Evolutionary conservation across 2,113 vertebrate species (phyloP).

Genomic region (Embiotoca jacksoni): DNA sequence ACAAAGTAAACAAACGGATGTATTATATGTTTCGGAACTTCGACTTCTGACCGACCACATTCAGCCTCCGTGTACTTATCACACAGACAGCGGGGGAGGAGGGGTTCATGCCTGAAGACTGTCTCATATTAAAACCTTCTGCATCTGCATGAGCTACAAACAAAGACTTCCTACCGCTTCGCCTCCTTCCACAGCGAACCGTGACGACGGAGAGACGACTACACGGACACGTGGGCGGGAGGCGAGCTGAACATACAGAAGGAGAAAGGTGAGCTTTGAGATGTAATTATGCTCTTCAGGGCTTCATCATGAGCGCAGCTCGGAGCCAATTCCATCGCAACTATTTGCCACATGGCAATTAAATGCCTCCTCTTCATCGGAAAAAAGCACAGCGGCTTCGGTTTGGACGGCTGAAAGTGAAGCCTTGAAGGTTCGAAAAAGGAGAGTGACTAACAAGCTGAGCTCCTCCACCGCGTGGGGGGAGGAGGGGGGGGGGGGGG

Average conservation of each 20-base stretch:
- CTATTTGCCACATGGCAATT: conserved; percentile 71
- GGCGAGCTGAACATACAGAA: conserved; percentile 26
- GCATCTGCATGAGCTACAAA: too few species aligned
- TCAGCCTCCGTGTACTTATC: too few species aligned
- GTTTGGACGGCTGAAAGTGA: conserved; percentile 61
- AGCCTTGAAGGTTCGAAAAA: conserved; percentile 52
- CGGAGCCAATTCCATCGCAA: conserved; percentile 62
- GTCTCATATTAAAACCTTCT: too few species aligned
- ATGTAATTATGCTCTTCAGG: conserved; percentile 74
- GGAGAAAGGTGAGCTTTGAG: conserved; percentile 72
- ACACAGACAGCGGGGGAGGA: too few species aligned
- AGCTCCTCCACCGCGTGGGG: conserved; percentile 38
- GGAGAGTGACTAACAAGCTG: conserved; percentile 61
- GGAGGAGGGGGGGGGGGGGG: conserved; percentile 39
- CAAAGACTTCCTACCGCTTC: too few species aligned
- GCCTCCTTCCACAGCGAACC: not conserved
- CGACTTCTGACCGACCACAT: too few species aligned
- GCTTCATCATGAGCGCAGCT: conserved; percentile 60
- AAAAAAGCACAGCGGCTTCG: conserved; percentile 20
- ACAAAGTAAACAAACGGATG: too few species aligned
- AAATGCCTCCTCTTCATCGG: conserved; percentile 68
- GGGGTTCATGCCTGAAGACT: too few species aligned
- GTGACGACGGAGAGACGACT: conserved; percentile 45
- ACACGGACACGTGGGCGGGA: conserved; percentile 44
- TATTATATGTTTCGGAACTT: too few species aligned